Percentiles rank a stretch among this genome's conserved stretches.
Conservation (phyloP, 2,797 vertebrate species). For the Nasua narica region DNA sequence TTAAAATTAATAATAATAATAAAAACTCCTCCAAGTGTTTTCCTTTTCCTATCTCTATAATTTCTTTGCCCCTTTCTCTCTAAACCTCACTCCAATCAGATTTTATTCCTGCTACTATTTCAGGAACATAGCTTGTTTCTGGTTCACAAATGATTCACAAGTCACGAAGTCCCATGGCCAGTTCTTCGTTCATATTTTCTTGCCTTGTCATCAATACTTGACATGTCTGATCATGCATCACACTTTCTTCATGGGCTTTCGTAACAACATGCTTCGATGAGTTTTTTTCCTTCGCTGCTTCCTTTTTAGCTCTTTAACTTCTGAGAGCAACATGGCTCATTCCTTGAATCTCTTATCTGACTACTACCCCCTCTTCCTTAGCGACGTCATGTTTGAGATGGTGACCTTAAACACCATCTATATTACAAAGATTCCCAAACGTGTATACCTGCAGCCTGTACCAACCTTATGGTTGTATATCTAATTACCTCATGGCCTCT, state of each 20-base stretch:
- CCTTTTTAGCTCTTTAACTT: background rate
- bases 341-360: background rate
- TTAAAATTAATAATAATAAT: background rate
- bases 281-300: background rate
- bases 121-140: background rate
- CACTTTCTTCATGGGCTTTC: background rate
- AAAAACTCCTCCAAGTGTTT: background rate
- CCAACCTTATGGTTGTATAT: background rate
- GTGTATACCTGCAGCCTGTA: background rate
- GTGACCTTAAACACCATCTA: background rate
- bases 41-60: background rate
- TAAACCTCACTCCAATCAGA: no score
- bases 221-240: background rate
- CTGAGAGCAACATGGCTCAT: background rate
- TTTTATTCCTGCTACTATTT: background rate
- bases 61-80: background rate
- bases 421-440: background rate
- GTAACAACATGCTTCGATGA: no score
- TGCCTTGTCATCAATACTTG: background rate
- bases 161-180: background rate
- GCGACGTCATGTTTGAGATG: background rate
- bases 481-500: background rate
- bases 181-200: background rate
- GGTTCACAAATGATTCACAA: background rate
- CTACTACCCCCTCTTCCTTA: background rate